Evolutionary conservation across 2,797 vertebrate genomes (phyloP), one percentile per base, ranked within the genome.

Genomic region (Sebastes variabilis): DNA sequence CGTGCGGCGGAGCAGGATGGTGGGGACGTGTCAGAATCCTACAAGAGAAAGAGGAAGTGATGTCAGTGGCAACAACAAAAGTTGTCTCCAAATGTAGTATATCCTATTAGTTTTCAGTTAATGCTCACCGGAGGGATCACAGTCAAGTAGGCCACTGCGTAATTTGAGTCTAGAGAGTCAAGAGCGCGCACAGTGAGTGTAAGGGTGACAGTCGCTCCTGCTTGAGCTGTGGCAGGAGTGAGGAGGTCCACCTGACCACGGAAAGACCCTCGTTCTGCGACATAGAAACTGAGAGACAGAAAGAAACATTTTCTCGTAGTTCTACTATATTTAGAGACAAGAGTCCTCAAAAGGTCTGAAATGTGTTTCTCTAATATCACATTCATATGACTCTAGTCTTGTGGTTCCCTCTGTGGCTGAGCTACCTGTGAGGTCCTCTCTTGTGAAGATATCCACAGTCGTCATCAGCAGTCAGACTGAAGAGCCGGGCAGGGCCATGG

Each of bases 121-220:
- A 32, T 56, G n/a, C 92, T 95, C 73, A 96, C 96, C 82, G 67
- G 89, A 1, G 93, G 90, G 11, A 95, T 81, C 32, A 96, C 93
- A 16, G 87, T 94, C 80, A 96, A 72, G 74, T 95, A 95, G 49
- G 87, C 80, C 79, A 96, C 95, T 14, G 94, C 96, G 8, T 96
- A 96, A 81, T 96, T 96, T 25, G 91, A 88, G 67, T 95, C 95
- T 16, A 81, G 25, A 18, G 90, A 93, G 87, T 93, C 85, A 27
- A 73, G 75, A 52, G 87, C 88, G 2, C 13, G 84, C 4, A 94
- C 95, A 1, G 91, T 95, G 70, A 97, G 93, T 0, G 95, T 96
- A n/a, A 97, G 92, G 2, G 88, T 95, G 68, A 97, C 93, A 2
- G 94, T 87, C 0, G 85, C 90, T 49, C 95, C 94, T 0, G 90